These are phyloP conservation scores for Cyclura pinguis DNA, from an alignment of 2,797 vertebrate genomes.

Conservation along the genomic window DNA sequence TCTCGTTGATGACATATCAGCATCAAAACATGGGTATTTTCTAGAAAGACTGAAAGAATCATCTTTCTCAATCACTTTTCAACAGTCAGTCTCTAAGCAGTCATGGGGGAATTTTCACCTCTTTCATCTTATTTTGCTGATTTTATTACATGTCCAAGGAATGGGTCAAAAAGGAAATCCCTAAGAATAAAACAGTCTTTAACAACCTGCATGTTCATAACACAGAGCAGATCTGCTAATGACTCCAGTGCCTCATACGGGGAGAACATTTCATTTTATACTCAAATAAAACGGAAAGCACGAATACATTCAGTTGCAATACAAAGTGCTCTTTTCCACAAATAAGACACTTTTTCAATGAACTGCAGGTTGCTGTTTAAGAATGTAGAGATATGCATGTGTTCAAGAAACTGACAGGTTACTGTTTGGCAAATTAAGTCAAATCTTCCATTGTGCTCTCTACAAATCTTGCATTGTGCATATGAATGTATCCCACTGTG, in stretches of 20 bases:
- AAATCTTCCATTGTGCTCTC: neutral
- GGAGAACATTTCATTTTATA: neutral
- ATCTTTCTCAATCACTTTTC: neutral
- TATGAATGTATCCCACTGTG: neutral
- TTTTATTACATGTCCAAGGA: neutral
- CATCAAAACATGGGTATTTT: neutral
- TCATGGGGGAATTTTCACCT: neutral
- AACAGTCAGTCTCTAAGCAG: neutral
- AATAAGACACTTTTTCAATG: neutral
- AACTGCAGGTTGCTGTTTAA: neutral
- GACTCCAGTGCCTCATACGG: neutral
- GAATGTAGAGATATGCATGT: neutral
- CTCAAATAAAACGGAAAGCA: neutral
- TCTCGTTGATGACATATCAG: neutral
- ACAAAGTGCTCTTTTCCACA: neutral
- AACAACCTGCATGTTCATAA: neutral
- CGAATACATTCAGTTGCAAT: neutral
- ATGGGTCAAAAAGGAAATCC: neutral
- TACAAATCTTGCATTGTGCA: neutral
- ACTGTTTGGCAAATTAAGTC: neutral
- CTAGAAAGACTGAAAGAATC: neutral
- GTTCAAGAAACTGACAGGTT: neutral
- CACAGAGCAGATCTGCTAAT: too few relatives aligned
- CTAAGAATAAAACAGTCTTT: neutral
- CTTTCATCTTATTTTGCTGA: neutral